A percentile compares a stretch with the other conserved stretches of the same genome.
phyloP scores from a whole-genome alignment of 2,888 invertebrate genomes.

The Scaeva pyrastri region DNA sequence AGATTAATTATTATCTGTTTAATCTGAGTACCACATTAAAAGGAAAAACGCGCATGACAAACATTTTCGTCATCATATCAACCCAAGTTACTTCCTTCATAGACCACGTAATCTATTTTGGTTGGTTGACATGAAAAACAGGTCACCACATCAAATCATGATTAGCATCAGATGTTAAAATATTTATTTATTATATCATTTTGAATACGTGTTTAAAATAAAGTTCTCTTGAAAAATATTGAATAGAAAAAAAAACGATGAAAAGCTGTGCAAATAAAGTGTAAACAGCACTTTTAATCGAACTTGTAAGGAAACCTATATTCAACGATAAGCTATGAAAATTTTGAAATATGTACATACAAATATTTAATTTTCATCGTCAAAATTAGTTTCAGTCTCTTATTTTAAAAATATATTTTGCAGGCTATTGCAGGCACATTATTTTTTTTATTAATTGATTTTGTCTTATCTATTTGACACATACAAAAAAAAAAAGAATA shows the following conservation, averaged over 20 bases:
- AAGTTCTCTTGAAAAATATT: background rate
- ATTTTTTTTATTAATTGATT: background rate
- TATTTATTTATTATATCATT: constrained; percentile 1
- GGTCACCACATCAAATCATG: background rate
- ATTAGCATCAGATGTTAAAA: background rate
- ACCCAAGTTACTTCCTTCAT: constrained; percentile 27
- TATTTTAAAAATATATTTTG: background rate
- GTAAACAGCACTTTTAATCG: background rate
- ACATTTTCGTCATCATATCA: constrained; percentile 16
- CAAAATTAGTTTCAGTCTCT: background rate
- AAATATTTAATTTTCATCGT: background rate
- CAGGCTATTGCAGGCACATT: background rate
- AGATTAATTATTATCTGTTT: background rate
- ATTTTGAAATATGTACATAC: background rate
- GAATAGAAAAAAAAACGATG: background rate
- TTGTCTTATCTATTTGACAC: constrained; percentile 1
- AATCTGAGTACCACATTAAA: background rate
- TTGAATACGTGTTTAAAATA: background rate
- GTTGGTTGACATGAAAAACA: constrained; percentile 26
- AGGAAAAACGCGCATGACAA: constrained; percentile 30
- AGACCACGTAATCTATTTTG: constrained; percentile 40
- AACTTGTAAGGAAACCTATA: background rate
- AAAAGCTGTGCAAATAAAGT: constrained; percentile 1
- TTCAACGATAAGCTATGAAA: background rate
- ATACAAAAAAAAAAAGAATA: background rate